Evolutionary conservation across 2,113 vertebrate species (phyloP).

Genomic region (Oryzias melastigma): DNA sequence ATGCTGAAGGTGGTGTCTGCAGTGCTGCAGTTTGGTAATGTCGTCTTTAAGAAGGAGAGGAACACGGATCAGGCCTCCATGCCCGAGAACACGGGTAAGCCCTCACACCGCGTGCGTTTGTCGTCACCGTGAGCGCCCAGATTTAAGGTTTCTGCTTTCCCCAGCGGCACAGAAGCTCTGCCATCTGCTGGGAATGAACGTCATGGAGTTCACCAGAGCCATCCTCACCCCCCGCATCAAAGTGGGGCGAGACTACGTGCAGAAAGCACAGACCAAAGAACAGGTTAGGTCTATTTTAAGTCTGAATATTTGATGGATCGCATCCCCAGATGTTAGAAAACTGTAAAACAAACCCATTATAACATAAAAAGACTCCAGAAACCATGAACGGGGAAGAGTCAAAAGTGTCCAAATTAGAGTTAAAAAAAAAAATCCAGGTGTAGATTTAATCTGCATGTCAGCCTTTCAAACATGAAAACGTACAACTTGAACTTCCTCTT

Average conservation of each 20-base stretch:
- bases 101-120: background rate
- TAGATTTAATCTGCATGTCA: background rate
- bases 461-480: background rate
- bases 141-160: background rate
- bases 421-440: background rate
- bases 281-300: constrained; percentile 76
- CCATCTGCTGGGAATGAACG: constrained; percentile 95
- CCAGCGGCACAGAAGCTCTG: constrained; percentile 97
- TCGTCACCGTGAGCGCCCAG: background rate
- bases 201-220: constrained; percentile 97
- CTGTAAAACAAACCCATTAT: background rate
- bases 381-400: background rate
- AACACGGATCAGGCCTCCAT: constrained; percentile 95
- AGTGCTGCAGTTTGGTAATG: constrained; percentile 93
- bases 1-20: constrained; percentile 95
- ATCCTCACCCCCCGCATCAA: constrained; percentile 97
- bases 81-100: constrained; percentile 92
- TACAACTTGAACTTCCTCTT: background rate
- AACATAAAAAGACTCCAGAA: background rate
- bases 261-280: constrained; percentile 99
- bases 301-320: background rate
- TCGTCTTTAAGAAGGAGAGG: constrained; percentile 93
- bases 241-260: constrained; percentile 95
- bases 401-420: constrained; percentile 1
- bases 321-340: background rate